These are phyloP conservation scores for Heterodera schachtii DNA, from an alignment of 1,140 invertebrate genomes.

Conservation along the genomic window DNA sequence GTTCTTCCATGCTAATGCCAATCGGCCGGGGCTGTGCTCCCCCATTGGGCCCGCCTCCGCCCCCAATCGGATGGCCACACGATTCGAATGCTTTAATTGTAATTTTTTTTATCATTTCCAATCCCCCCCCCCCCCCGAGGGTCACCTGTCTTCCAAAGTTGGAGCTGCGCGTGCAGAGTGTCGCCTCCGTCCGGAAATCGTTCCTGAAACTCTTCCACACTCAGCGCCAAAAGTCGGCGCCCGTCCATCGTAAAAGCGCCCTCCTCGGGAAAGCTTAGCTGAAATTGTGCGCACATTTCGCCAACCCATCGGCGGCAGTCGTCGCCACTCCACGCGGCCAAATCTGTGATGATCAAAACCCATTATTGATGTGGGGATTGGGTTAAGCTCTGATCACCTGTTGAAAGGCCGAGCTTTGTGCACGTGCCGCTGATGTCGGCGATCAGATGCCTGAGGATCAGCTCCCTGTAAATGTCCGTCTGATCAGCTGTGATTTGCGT, in stretches of 20 bases:
- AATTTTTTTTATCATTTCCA: too few species aligned
- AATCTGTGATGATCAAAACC: conserved; percentile 53
- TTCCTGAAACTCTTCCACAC: conserved; percentile 62
- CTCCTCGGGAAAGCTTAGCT: conserved; percentile 41
- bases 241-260: conserved; percentile 53
- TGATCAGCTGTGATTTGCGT: conserved; percentile 28
- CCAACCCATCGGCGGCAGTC: conserved; percentile 66
- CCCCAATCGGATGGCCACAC: conserved; percentile 3
- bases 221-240: conserved; percentile 58
- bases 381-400: background rate
- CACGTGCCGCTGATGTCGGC: conserved; percentile 63
- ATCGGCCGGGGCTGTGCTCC: background rate
- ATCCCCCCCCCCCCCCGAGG: too few species aligned
- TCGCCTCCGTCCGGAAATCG: conserved; percentile 62
- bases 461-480: conserved; percentile 62
- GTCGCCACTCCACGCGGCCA: conserved; percentile 62
- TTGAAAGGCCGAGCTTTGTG: conserved; percentile 54
- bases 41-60: too few species aligned
- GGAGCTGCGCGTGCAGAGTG: conserved; percentile 66
- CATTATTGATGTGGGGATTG: too few species aligned
- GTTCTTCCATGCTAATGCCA: background rate
- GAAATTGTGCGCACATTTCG: conserved; percentile 64
- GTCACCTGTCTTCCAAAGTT: conserved; percentile 68
- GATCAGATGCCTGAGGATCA: conserved; percentile 61
- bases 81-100: conserved; percentile 20